phyloP scores from a whole-genome alignment of 2,113 vertebrate genomes.

The Cichladusa arquata region DNA sequence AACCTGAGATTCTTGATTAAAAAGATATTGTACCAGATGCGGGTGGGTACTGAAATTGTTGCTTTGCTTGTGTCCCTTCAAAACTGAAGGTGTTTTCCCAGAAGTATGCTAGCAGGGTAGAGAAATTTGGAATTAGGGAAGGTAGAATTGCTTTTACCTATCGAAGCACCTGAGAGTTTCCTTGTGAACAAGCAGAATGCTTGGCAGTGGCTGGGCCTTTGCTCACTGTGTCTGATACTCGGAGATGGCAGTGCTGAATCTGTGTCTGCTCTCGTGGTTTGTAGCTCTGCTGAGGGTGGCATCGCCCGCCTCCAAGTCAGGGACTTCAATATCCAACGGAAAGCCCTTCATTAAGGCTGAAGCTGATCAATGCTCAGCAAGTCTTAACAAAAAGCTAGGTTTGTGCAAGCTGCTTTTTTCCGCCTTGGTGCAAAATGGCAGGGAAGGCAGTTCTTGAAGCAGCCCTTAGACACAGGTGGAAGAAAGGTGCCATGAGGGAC shows the following conservation, averaged over 20 bases:
- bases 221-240: neutral
- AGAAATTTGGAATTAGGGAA: neutral
- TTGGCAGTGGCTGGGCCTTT: neutral
- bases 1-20: constrained; percentile 79
- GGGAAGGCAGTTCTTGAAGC: neutral
- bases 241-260: neutral
- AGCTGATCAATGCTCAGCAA: neutral
- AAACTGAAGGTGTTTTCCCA: neutral
- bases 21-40: constrained; percentile 51
- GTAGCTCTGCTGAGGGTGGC: neutral
- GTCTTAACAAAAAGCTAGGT: neutral
- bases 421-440: neutral
- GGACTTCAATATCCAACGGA: rapidly evolving
- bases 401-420: neutral
- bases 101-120: neutral
- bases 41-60: neutral
- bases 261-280: neutral
- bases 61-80: neutral
- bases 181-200: neutral
- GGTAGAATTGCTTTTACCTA: neutral
- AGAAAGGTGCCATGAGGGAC: neutral
- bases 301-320: neutral
- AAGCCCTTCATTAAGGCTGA: neutral
- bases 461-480: neutral
- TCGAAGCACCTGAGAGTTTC: neutral